Base-by-base conservation (phyloP, 2,113 vertebrate species). In the Myiagra hebetior region DNA sequence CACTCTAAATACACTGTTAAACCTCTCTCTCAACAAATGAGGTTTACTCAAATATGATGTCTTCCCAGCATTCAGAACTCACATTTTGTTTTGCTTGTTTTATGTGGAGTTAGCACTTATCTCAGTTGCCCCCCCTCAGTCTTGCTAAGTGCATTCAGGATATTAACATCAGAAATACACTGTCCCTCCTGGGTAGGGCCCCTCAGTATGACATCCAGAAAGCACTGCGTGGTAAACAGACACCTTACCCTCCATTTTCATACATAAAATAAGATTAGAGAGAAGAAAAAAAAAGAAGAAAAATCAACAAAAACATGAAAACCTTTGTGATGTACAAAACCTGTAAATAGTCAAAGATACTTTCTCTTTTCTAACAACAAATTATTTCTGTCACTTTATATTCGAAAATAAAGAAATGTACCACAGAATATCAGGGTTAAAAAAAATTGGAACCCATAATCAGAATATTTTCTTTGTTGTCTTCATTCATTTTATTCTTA, bases 351-450 rank as follows among this genome's bases (percentile, higher is more conserved):
- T 98, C 95, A 98, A 98, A 98, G 96, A 98, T 98, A 97, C 98
- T 98, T 98, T 98, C 98, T 98, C 98, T 98, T 98, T 98, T 98
- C 98, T 98, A 98, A 97, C 96, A 98, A 97, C 98, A 98, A 98
- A 98, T 98, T 98, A 98, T 98, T 98, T 98, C 98, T 98, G 98
- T 98, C 98, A 98, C 98, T 98, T 98, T 98, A 98, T 98, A 98
- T 98, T 98, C 97, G 72, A 98, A 98, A 98, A 98, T 98, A 98
- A 98, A 98, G 98, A 98, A 98, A 98, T 80, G 93, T 98, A 98
- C 97, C 98, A 98, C 98, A 97, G 96, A 98, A 97, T 98, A 98
- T 97, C 98, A 98, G 98, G 98, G 98, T 98, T 95, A 95, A 98
- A 98, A 97, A 59, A 96, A 96, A 68, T 60, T 10, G 2, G 73